Evolutionary conservation across 2,113 vertebrate genomes (phyloP).

Genomic region (Tyrannus savana): DNA sequence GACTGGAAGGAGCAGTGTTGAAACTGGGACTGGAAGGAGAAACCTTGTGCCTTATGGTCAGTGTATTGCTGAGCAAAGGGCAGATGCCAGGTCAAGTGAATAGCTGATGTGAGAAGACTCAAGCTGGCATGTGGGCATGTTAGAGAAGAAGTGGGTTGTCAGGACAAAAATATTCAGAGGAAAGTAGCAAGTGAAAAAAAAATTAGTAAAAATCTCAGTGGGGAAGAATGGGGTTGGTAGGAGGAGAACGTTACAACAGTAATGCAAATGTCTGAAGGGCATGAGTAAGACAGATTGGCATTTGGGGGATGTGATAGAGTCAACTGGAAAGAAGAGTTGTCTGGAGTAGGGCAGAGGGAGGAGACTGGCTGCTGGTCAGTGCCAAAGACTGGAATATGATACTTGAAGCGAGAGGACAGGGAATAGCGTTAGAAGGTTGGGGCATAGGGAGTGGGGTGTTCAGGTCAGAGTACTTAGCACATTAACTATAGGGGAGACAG

Average conservation of each 20-base stretch:
- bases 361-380: background rate
- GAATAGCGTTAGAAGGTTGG: background rate
- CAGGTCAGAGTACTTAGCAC: background rate
- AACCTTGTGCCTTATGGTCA: background rate
- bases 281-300: background rate
- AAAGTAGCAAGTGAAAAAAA: background rate
- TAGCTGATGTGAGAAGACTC: background rate
- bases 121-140: background rate
- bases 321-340: background rate
- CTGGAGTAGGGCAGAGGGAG: background rate
- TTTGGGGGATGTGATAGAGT: background rate
- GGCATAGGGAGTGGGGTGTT: background rate
- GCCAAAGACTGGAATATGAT: background rate
- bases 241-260: background rate
- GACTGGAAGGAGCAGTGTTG: background rate
- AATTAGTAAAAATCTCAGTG: background rate
- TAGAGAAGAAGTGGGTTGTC: background rate
- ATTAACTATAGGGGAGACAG: background rate
- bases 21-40: background rate
- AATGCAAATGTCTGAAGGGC: background rate
- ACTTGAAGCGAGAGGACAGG: background rate
- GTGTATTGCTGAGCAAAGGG: background rate
- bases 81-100: background rate
- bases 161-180: background rate
- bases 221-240: background rate